Evolutionary conservation across 2,113 vertebrate genomes (phyloP), one percentile per base, ranked within the genome.

Genomic region (Euleptes europaea): DNA sequence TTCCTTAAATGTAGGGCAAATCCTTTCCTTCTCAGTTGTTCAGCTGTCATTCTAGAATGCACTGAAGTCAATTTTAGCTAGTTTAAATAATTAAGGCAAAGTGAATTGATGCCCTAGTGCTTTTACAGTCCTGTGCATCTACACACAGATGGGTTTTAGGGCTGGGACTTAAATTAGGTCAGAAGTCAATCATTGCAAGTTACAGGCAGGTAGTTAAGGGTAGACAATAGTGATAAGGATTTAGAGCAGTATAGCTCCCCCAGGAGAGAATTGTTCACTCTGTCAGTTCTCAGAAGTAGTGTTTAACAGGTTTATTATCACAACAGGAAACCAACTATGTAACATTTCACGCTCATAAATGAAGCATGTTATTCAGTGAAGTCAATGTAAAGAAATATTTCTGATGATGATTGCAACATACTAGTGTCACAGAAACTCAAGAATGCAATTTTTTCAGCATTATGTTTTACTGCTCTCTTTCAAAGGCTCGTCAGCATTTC

Each of bases 21-120:
- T 74, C 26, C 42, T 47, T 19, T 76, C 15, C 73, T 7, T 10
- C 31, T 75, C 3, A 71, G 72, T 5, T 15, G 12, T 49, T 75
- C 9, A 74, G 72, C 5, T 66, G 12, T 79, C 82, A 88, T 82
- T 8, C 5, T 84, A 14, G 19, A 88, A 80, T 42, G 40, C 23
- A 76, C 5, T 66, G n/a, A 89, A 93, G 47, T 82, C 42, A 82
- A 10, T 82, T 78, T 63, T 63, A 28, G 60, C 7, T 63, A 63
- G 60, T 63, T 63, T 63, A 63, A 63, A 63, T 63, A 63, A 63
- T 63, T 63, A 63, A 63, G 60, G 23, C 60, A 63, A 63, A 63
- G 60, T 63, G 60, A 63, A 63, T 63, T 63, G 60, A 63, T 63
- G 60, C 60, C 60, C 9, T 63, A 28, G 60, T 63, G 60, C 60